Evolutionary conservation across 1,140 invertebrate genomes (phyloP), one percentile per base, ranked within the genome.

Genomic region (Eupristina koningsbergeri): DNA sequence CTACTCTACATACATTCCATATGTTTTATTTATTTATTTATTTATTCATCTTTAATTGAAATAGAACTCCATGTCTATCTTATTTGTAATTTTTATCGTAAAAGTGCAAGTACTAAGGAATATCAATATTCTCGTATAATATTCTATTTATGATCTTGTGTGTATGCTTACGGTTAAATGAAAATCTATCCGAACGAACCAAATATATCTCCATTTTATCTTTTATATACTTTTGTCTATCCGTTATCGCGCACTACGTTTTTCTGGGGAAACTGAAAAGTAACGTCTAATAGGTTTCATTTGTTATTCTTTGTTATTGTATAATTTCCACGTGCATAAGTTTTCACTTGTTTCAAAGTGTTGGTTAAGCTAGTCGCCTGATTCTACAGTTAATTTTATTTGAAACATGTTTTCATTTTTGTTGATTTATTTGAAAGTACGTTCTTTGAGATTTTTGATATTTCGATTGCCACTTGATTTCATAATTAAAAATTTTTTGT

Each of bases 181-280:
- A 61, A 78, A 61, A 41, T 47, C 39, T 45, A 71, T 31, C 67
- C 36, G 17, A 31, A 41, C 15, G 58, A 7, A 64, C 31, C 19
- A 79, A 64, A 79, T 64, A 79, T 79, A 64, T 79, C 67, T 47
- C 39, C 9, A 47, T 31, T n/a, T 36, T n/a, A 3, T 36, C n/a
- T n/a, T 63, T 29, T 64, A 67, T 45, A 26, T 9, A 78, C 19
- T 13, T n/a, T n/a, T 15, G 15, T 15, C 45, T 58, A n/a, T 39
- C 36, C 75, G 75, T 63, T 71, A 41, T 71, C 26, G n/a, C 3
- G 19, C 67, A 41, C 67, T 26, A 71, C 22, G 0, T 41, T 71
- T n/a, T 41, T 71, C 8, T 41, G 39, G 17, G 36, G 22, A 71
- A 74, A 74, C n/a, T 79, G 29, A 13, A 79, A 79, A 69, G 69